Evolutionary conservation across 2,888 invertebrate genomes (phyloP).

Genomic region (Brachyptera risi): DNA sequence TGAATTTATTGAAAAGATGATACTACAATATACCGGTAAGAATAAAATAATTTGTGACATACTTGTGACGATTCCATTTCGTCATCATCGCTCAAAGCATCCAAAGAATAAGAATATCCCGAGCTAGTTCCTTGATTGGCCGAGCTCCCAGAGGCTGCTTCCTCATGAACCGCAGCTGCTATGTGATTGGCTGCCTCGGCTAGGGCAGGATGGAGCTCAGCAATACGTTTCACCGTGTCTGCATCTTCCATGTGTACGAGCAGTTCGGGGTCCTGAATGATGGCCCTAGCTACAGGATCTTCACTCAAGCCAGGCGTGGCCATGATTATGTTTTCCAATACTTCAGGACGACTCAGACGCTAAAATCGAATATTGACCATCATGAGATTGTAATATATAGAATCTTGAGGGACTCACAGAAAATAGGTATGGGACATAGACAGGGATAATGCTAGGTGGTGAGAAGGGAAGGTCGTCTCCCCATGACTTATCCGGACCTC

Average conservation of each 20-base stretch:
- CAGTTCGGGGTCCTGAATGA: constrained; percentile 73
- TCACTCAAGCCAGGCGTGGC: constrained; percentile 64
- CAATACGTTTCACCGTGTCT: constrained; percentile 61
- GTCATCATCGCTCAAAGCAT: constrained; percentile 53
- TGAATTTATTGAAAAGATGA: too few relatives aligned
- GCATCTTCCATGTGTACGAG: constrained; percentile 65
- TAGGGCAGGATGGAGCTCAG: constrained; percentile 64
- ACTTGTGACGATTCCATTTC: constrained; percentile 50
- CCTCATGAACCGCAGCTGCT: constrained; percentile 54
- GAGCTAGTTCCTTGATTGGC: constrained; percentile 51
- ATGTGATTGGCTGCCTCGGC: constrained; percentile 65
- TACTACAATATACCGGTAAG: constrained; percentile 1
- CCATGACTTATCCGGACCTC: too few relatives aligned
- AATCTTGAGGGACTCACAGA: too few relatives aligned
- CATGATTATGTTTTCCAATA: constrained; percentile 64
- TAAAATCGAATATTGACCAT: too few relatives aligned
- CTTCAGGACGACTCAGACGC: constrained; percentile 47
- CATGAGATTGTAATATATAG: too few relatives aligned
- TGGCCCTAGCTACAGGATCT: constrained; percentile 68
- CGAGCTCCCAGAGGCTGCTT: constrained; percentile 51
- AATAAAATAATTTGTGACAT: background rate
- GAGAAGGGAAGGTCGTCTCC: too few relatives aligned
- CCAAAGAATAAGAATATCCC: constrained; percentile 51
- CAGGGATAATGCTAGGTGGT: too few relatives aligned
- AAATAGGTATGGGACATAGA: too few relatives aligned